Percentiles rank a stretch among this genome's conserved stretches.
phyloP scores from a whole-genome alignment of 2,797 vertebrate species.

The Melanotaenia boesemani region DNA sequence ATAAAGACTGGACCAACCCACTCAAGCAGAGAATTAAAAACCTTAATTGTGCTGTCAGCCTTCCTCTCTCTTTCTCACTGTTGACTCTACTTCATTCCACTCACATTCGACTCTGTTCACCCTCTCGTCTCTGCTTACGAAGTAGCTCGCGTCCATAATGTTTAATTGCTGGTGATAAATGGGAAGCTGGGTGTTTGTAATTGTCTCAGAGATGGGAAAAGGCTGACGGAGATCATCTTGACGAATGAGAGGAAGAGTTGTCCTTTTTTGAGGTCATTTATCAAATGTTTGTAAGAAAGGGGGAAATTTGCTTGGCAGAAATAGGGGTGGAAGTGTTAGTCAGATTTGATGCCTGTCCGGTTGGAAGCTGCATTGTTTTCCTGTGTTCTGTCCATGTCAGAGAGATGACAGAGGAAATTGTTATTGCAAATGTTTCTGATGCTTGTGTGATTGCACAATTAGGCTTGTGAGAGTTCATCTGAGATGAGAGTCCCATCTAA shows the following conservation, averaged over 20 bases:
- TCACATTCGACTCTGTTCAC: constrained; percentile 46
- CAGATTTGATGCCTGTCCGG: constrained; percentile 30
- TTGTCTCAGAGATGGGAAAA: constrained; percentile 80
- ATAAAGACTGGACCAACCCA: constrained; percentile 97
- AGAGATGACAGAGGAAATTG: neutral
- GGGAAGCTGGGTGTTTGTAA: constrained; percentile 86
- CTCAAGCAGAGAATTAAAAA: constrained; percentile 99
- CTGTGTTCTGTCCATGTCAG: neutral
- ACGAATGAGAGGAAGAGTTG: constrained; percentile 35
- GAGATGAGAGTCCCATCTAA: neutral
- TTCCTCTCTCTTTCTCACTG: constrained; percentile 78
- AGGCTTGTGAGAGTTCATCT: neutral
- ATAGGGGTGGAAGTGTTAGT: neutral
- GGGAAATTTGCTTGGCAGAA: constrained; percentile 45
- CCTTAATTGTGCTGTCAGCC: constrained; percentile 98
- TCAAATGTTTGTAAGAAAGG: constrained; percentile 59
- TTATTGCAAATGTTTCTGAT: neutral
- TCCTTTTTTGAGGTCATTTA: constrained; percentile 54
- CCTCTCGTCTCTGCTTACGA: constrained; percentile 52
- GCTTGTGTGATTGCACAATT: neutral
- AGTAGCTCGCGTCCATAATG: constrained; percentile 84
- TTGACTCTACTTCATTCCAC: constrained; percentile 73
- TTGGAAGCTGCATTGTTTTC: neutral
- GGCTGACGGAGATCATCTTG: constrained; percentile 34
- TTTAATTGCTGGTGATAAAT: constrained; percentile 91